A percentile compares a stretch with the other conserved stretches of the same genome.
Evolutionary conservation across 2,888 invertebrate genomes (phyloP).

Genomic region (Eurytoma adleriae): DNA sequence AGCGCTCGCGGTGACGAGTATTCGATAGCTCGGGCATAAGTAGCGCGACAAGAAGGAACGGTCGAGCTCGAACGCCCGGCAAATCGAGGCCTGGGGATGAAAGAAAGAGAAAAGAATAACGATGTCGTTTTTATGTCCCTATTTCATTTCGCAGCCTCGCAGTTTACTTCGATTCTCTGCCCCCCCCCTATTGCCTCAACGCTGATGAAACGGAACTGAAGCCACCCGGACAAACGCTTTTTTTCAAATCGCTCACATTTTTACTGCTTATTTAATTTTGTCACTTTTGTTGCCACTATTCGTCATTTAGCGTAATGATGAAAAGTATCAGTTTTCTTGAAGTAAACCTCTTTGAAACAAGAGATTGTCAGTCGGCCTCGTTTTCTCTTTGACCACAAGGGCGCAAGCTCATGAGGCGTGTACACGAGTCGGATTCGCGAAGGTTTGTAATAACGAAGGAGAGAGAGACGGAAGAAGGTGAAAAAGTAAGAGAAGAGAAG

Average conservation of each 20-base stretch:
- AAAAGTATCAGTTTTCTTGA: constrained; percentile 23
- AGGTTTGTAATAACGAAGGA: constrained; percentile 18
- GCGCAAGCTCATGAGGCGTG: not conserved
- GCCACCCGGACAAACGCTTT: too few relatives aligned
- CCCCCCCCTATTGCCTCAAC: not conserved
- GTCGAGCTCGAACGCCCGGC: not conserved
- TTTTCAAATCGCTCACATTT: too few relatives aligned
- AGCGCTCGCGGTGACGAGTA: constrained; percentile 35
- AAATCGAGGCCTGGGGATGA: not conserved
- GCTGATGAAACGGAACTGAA: too few relatives aligned
- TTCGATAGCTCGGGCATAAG: constrained; percentile 45
- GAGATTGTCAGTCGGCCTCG: not conserved
- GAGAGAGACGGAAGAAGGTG: not conserved
- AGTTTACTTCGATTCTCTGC: constrained; percentile 25
- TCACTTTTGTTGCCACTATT: not conserved
- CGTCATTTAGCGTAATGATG: not conserved
- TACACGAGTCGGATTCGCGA: not conserved
- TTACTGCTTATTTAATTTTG: not conserved
- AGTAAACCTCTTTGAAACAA: constrained; percentile 28
- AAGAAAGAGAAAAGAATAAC: constrained; percentile 36
- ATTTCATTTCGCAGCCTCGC: constrained; percentile 40
- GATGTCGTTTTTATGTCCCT: constrained; percentile 45
- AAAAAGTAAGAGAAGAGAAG: not conserved
- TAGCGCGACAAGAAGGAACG: constrained; percentile 31
- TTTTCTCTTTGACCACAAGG: constrained; percentile 24